phyloP scores from a whole-genome alignment of 2,113 vertebrate species.

The Cryptotis parvus region DNA sequence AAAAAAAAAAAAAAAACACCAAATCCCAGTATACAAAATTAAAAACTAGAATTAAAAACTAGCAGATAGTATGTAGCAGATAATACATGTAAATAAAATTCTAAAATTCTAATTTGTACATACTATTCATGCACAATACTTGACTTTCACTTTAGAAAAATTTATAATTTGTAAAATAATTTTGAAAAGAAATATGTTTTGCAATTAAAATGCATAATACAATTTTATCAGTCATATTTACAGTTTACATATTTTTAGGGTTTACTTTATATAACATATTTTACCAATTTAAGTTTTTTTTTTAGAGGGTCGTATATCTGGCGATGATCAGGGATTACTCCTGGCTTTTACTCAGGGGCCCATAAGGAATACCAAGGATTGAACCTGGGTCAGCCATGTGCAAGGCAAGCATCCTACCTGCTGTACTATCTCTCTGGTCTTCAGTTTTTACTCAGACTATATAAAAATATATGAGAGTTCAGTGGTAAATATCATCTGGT shows the following conservation, averaged over 20 bases:
- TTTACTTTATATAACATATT: conserved; percentile 52
- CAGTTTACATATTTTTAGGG: conserved; percentile 31
- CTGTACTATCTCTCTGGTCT: not conserved
- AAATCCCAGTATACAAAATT: too few species aligned
- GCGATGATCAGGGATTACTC: too few species aligned
- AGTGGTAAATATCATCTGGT: not conserved
- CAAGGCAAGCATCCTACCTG: too few species aligned
- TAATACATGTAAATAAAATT: conserved; percentile 18
- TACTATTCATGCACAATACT: conserved; percentile 18
- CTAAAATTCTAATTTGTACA: not conserved
- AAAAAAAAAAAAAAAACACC: too few species aligned
- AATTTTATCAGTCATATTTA: conserved; percentile 46
- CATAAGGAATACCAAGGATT: too few species aligned
- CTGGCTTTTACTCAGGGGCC: too few species aligned
- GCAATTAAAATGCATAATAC: conserved; percentile 33
- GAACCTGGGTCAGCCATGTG: too few species aligned
- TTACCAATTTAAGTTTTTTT: too few species aligned
- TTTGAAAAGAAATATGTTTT: conserved; percentile 61
- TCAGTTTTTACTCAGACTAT: conserved; percentile 44
- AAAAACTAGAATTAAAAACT: too few species aligned
- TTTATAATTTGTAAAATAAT: conserved; percentile 53
- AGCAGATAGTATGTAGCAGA: conserved; percentile 10
- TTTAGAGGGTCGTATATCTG: too few species aligned
- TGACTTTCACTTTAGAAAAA: conserved; percentile 58
- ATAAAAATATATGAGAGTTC: conserved; percentile 30